Conservation (phyloP, 2,113 vertebrate genomes). For the Platichthys stellatus region DNA sequence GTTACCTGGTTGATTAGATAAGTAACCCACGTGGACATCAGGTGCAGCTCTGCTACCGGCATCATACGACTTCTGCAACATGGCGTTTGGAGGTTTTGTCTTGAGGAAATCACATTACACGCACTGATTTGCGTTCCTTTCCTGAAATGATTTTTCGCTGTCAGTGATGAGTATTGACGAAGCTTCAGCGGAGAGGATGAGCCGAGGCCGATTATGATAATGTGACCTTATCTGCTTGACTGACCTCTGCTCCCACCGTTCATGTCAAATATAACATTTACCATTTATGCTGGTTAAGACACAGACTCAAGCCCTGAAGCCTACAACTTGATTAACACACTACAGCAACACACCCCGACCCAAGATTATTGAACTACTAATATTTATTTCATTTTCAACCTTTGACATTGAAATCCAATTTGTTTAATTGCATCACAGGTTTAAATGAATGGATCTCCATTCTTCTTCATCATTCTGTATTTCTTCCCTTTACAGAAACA, state of each 20-base stretch:
- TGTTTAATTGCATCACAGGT: neutral
- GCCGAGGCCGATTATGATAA: conserved; percentile 63
- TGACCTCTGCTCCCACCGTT: conserved; percentile 45
- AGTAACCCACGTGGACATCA: too few species aligned
- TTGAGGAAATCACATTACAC: conserved; percentile 19
- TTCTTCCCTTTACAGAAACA: too few species aligned
- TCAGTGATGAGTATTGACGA: conserved; percentile 46
- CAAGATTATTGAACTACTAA: neutral
- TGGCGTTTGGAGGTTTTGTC: neutral
- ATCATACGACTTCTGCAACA: neutral
- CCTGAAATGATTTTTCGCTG: conserved; percentile 19
- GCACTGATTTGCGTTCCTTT: conserved; percentile 3
- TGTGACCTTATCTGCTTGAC: conserved; percentile 69
- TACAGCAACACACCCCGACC: neutral
- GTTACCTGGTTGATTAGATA: too few species aligned
- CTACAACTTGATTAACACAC: neutral
- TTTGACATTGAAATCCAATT: neutral
- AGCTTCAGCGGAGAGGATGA: conserved; percentile 32
- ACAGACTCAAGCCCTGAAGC: conserved; percentile 11
- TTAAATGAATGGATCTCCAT: too few species aligned
- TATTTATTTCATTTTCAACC: neutral
- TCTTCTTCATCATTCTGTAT: neutral
- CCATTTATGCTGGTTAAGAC: conserved; percentile 26
- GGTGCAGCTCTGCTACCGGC: too few species aligned
- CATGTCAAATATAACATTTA: conserved; percentile 55